Conservation (phyloP, 2,888 invertebrate genomes). For the Germaria angustata region DNA sequence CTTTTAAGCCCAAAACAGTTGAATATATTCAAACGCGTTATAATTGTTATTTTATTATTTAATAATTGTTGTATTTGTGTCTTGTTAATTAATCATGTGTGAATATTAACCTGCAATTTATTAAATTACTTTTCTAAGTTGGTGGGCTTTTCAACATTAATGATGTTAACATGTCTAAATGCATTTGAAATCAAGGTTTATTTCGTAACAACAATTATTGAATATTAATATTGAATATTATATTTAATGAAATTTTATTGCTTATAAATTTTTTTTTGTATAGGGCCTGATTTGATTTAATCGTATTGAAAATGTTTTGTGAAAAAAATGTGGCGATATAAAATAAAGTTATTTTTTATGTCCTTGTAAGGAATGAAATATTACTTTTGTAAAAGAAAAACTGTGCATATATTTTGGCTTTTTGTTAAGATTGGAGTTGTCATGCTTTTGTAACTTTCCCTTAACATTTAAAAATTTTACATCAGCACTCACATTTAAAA, state of each 20-base stretch:
- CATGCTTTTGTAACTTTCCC: not conserved
- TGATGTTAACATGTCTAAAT: not conserved
- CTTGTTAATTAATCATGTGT: slow-evolving; percentile 49
- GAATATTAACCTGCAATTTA: slow-evolving; percentile 10
- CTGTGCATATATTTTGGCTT: no score
- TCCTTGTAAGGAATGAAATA: no score
- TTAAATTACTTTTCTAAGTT: not conserved
- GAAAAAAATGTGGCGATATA: no score
- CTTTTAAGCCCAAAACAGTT: not conserved
- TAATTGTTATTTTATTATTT: not conserved
- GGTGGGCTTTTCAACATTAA: not conserved
- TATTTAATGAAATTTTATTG: not conserved
- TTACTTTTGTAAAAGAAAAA: no score
- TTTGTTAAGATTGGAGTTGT: no score
- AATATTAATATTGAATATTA: not conserved
- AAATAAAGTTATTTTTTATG: no score
- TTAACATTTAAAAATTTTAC: not conserved
- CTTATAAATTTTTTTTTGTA: not conserved
- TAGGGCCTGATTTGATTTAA: not conserved
- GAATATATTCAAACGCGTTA: not conserved
- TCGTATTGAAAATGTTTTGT: not conserved
- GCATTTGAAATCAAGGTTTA: slow-evolving; percentile 12
- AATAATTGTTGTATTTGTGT: not conserved
- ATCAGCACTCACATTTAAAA: not conserved
- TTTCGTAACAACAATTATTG: not conserved